A percentile compares a stretch with the other conserved stretches of the same genome.
These are phyloP conservation scores for Hippocampus barbouri DNA, from an alignment of 2,113 vertebrate species.

Conservation along the genomic window DNA sequence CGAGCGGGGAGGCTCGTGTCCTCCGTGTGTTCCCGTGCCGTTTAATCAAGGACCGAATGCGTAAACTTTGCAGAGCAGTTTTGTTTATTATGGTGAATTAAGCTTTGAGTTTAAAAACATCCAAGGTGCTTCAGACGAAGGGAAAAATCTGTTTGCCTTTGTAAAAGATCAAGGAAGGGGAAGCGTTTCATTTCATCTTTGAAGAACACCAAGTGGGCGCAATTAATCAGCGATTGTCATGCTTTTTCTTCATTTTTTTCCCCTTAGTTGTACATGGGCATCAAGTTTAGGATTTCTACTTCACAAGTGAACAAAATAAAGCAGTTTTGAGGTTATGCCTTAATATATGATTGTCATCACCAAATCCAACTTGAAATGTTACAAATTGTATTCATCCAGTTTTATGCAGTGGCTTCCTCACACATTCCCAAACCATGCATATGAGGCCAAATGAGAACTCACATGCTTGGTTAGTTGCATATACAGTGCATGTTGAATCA, in stretches of 20 bases:
- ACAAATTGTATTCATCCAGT: too few relatives aligned
- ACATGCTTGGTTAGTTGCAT: too few relatives aligned
- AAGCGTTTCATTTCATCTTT: constrained; percentile 50
- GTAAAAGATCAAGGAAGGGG: constrained; percentile 49
- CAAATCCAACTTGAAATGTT: too few relatives aligned
- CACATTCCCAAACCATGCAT: too few relatives aligned
- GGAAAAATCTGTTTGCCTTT: constrained; percentile 64
- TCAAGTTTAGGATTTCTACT: too few relatives aligned
- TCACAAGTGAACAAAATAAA: background rate
- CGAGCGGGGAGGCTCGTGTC: constrained; percentile 31
- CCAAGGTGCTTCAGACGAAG: constrained; percentile 60
- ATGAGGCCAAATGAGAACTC: too few relatives aligned
- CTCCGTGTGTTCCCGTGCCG: constrained; percentile 33
- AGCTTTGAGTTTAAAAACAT: constrained; percentile 48
- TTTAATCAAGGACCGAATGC: constrained; percentile 56
- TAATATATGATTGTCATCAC: too few relatives aligned
- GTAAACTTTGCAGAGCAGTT: constrained; percentile 26
- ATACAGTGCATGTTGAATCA: too few relatives aligned
- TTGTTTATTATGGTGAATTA: constrained; percentile 70
- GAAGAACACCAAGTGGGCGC: constrained; percentile 58
- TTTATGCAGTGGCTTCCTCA: too few relatives aligned
- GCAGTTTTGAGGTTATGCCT: background rate
- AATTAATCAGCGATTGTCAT: constrained; percentile 39
- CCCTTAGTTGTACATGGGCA: background rate
- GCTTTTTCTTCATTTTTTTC: constrained; percentile 18